Base-by-base conservation (phyloP, 1,140 invertebrate genomes). In the Leucophenga varia region DNA sequence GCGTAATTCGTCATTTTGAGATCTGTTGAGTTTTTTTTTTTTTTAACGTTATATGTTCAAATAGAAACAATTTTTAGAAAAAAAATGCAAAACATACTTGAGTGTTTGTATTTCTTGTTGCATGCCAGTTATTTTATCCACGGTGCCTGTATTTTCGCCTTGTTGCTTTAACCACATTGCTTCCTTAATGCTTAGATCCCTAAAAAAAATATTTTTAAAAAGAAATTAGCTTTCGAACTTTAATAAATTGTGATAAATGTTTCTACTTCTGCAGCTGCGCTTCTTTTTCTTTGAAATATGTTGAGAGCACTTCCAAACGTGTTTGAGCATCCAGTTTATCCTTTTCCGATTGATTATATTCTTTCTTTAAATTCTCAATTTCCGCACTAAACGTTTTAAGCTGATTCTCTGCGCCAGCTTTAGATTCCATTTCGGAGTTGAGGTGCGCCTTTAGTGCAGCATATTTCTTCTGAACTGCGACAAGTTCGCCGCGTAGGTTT, bases 221-320 rank as follows among this genome's bases (percentile, higher is more conserved):
- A 25, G 5, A 3, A 37, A 38, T 12, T 6, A 3, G 14, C 17
- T 25, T n/a, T n/a, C n/a, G n/a, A n/a, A n/a, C 12, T 1, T 30
- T 35, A 22, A 28, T 2, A 5, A 35, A 51, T 32, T 14, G 35
- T 28, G 22, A 32, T 17, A 3, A 16, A 14, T 32, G 28, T 39
- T 35, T 25, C 3, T 78, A 90, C 90, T 90, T 91, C 72, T 92
- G 84, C 18, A 92, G 76, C 73, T 93, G 86, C 14, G 84, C 80
- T 77, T 95, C 91, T 64, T 90, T 89, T 52, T 93, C 89, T 64
- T 92, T 88, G 76, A 95, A 95, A 68, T 93, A 93, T 60, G 86
- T 87, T 0, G 87, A 86, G 22, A 95, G 76, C 5, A 94, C 91
- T 72, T 91, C 86, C 1, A 95, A 79, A 58, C 89, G 84, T 0